phyloP scores from a whole-genome alignment of 2,113 vertebrate species.

The Chloropsis cyanopogon region DNA sequence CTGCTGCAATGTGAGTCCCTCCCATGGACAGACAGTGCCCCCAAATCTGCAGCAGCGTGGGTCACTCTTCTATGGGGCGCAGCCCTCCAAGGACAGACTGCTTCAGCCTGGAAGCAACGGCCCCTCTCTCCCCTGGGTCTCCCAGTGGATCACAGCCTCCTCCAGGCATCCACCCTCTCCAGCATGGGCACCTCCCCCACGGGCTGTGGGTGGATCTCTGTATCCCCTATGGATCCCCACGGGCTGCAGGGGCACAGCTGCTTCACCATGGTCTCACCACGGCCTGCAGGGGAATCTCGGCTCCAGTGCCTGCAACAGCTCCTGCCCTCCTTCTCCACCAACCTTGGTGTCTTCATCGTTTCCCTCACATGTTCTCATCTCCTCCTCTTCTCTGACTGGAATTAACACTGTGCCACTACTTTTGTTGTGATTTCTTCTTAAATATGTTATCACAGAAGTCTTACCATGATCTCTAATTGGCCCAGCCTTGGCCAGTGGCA shows the following conservation, averaged over 20 bases:
- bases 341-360: neutral
- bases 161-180: fast-evolving
- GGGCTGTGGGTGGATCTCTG: neutral
- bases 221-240: neutral
- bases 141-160: neutral
- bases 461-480: fast-evolving
- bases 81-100: neutral
- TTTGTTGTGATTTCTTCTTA: neutral
- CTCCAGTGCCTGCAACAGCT: fast-evolving
- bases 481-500: neutral
- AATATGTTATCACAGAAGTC: neutral
- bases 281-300: fast-evolving
- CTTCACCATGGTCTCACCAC: fast-evolving
- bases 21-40: fast-evolving
- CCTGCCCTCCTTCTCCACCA: neutral
- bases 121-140: fast-evolving
- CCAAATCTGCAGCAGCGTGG: fast-evolving
- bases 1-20: fast-evolving
- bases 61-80: neutral
- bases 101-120: too few relatives aligned
- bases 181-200: fast-evolving
- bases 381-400: neutral
- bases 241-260: neutral
- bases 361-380: neutral
- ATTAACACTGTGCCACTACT: too few relatives aligned